Percentiles rank a stretch among this genome's conserved stretches.
Conservation (phyloP, 1,140 invertebrate species). For the Leptinotarsa undecemlineata region DNA sequence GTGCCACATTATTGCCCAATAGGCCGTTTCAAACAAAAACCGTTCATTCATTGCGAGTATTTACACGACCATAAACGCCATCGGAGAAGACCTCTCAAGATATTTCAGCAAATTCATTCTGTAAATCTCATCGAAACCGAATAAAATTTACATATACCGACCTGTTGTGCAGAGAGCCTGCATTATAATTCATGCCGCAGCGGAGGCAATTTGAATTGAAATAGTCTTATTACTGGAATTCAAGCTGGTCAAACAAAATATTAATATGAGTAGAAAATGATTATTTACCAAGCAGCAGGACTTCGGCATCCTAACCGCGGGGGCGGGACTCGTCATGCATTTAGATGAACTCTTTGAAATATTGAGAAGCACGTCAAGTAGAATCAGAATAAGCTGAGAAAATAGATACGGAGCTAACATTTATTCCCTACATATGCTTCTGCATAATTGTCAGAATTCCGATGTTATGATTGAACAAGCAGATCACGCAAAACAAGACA, state of each 20-base stretch:
- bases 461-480: background rate
- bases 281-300: conserved; percentile 44
- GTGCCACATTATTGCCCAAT: no score
- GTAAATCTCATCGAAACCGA: background rate
- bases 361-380: conserved; percentile 16
- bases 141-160: conserved; percentile 6
- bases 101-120: conserved; percentile 1
- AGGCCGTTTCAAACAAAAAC: no score
- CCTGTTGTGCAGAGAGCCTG: conserved; percentile 1
- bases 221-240: conserved; percentile 15
- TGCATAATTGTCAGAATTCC: background rate
- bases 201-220: conserved; percentile 19
- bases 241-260: conserved; percentile 40
- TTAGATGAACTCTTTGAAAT: conserved; percentile 17
- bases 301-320: conserved; percentile 18
- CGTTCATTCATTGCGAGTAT: background rate
- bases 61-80: background rate
- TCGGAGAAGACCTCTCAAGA: background rate
- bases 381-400: background rate
- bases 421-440: background rate
- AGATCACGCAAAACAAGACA: background rate
- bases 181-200: conserved; percentile 12
- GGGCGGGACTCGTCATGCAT: conserved; percentile 17
- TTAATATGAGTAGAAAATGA: conserved; percentile 46
- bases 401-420: background rate